Percentiles rank a stretch among this genome's conserved stretches.
phyloP scores from a whole-genome alignment of 2,888 invertebrate genomes.

The Agrochola circellaris region DNA sequence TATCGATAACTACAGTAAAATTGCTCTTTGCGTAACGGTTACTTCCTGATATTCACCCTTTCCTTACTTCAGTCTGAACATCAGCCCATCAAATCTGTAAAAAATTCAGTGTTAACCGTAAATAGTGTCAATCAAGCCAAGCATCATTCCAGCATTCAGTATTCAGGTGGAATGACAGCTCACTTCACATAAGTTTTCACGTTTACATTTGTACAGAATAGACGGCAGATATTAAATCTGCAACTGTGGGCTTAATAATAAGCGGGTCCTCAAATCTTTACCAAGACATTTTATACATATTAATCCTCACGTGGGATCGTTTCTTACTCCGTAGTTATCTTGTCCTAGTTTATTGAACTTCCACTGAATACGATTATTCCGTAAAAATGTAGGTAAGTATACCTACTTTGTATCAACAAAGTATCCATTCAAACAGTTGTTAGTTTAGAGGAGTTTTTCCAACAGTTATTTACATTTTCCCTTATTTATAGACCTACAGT shows the following conservation, averaged over 20 bases:
- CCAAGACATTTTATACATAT: neutral
- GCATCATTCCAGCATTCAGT: too few species aligned
- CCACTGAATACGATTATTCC: neutral
- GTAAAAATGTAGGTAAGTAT: neutral
- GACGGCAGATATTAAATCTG: too few species aligned
- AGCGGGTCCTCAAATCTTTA: too few species aligned
- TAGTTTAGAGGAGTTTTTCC: conserved; percentile 24
- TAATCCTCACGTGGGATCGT: neutral
- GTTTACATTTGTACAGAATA: too few species aligned
- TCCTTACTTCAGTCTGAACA: neutral
- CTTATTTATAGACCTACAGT: conserved; percentile 22
- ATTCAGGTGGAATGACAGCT: too few species aligned
- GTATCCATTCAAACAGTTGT: conserved; percentile 10
- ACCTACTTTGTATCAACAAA: neutral
- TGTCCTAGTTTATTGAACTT: conserved; percentile 33
- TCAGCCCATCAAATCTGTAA: too few species aligned
- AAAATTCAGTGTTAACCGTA: too few species aligned
- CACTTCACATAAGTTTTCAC: too few species aligned
- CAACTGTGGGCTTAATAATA: too few species aligned
- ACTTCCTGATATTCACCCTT: neutral
- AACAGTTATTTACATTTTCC: conserved; percentile 25
- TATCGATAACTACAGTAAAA: neutral
- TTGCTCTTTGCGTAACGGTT: neutral
- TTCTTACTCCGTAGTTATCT: neutral
- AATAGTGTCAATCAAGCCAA: too few species aligned